Evolutionary conservation across 1,140 invertebrate genomes (phyloP).

Genomic region (Drosophila navojoa): DNA sequence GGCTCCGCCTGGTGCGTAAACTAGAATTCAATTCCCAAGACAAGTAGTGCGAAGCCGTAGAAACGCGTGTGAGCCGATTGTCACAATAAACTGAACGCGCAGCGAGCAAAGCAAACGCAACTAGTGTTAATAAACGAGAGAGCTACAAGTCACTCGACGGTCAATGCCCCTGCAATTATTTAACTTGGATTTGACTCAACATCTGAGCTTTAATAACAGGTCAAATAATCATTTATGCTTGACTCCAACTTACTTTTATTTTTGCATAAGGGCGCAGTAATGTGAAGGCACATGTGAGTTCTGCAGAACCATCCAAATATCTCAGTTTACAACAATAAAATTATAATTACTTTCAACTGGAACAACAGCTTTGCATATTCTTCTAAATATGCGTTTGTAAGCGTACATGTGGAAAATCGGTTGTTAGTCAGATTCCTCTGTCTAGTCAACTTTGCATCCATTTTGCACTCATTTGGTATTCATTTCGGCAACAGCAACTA

Average conservation of each 20-base stretch:
- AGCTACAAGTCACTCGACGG: conserved; percentile 7
- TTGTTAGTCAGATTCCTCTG: conserved; percentile 3
- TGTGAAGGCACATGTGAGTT: not conserved
- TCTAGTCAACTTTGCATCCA: conserved; percentile 24
- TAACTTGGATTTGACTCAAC: not conserved
- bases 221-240: not conserved
- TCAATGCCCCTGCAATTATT: conserved; percentile 15
- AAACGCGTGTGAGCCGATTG: conserved; percentile 54
- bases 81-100: conserved; percentile 39
- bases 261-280: too few relatives aligned
- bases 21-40: conserved; percentile 19
- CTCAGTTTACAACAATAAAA: conserved; percentile 14
- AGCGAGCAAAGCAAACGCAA: conserved; percentile 32
- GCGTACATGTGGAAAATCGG: not conserved
- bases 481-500: conserved; percentile 33
- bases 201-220: not conserved
- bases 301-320: not conserved
- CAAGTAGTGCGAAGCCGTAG: conserved; percentile 46
- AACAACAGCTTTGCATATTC: conserved; percentile 30
- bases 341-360: conserved; percentile 18
- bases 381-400: not conserved
- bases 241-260: too few relatives aligned
- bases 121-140: conserved; percentile 30
- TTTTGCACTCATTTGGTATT: conserved; percentile 23
- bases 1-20: conserved; percentile 13